A percentile compares a stretch with the other conserved stretches of the same genome.
phyloP scores from a whole-genome alignment of 23 tunicate genomes.

The Oikopleura vanhoeffeni region DNA sequence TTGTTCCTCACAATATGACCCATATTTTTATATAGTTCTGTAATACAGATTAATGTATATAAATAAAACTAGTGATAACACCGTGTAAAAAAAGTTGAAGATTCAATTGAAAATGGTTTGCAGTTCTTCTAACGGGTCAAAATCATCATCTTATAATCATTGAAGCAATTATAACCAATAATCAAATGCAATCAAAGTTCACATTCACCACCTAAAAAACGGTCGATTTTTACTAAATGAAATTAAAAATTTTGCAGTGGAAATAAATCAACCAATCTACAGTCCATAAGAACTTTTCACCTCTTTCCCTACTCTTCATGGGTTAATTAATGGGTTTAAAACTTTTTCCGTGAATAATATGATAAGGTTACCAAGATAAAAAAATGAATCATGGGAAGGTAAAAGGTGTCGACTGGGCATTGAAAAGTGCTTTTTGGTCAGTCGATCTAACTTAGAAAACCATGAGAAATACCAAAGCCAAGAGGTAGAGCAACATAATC shows the following conservation, averaged over 20 bases:
- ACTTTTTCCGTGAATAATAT: neutral
- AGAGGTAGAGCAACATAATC: neutral
- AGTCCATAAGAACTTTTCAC: neutral
- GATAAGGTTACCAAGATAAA: neutral
- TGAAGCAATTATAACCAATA: neutral
- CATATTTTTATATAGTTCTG: too few species aligned
- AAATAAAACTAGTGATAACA: too few species aligned
- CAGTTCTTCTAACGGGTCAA: neutral
- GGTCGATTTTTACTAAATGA: neutral
- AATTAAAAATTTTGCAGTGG: neutral
- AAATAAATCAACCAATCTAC: slow-evolving; percentile 4
- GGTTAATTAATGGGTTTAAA: neutral
- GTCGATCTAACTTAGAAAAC: neutral
- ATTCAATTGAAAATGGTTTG: neutral
- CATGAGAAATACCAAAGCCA: neutral
- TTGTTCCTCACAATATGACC: too few species aligned
- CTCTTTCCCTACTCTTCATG: neutral
- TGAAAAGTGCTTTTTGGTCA: neutral
- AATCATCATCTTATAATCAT: neutral
- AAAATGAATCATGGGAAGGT: neutral
- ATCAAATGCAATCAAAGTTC: neutral
- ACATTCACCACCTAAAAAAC: neutral
- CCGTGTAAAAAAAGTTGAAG: too few species aligned
- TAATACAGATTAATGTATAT: too few species aligned
- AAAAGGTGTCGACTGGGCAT: neutral